Evolutionary conservation across 2,113 vertebrate genomes (phyloP).

Genomic region (Mustela nigripes): DNA sequence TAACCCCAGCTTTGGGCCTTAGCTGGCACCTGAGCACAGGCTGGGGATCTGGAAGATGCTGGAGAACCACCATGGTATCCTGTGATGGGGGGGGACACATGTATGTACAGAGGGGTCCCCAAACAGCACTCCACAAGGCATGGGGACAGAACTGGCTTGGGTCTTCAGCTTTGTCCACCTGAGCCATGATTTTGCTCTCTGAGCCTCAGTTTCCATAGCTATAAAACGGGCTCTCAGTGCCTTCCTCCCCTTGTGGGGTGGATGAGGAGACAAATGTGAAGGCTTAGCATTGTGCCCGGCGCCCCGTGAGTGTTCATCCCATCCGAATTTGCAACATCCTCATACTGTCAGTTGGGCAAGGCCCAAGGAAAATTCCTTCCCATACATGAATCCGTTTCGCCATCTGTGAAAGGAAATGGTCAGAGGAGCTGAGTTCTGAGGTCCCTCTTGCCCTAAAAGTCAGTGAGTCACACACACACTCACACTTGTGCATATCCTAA

Average conservation of each 20-base stretch:
- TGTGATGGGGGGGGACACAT: no score
- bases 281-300: no score
- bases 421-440: not conserved
- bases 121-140: not conserved
- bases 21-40: not conserved
- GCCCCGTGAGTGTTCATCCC: accelerated
- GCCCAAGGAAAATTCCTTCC: not conserved
- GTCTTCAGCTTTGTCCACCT: not conserved
- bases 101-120: not conserved
- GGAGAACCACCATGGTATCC: not conserved
- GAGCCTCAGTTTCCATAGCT: not conserved
- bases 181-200: not conserved
- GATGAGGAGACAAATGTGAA: not conserved
- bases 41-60: not conserved
- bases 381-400: not conserved
- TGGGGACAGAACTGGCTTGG: not conserved
- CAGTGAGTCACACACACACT: not conserved
- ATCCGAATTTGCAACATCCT: not conserved
- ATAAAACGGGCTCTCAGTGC: not conserved
- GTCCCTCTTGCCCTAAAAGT: not conserved
- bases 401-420: not conserved
- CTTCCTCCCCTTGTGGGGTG: not conserved
- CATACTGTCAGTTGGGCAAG: not conserved
- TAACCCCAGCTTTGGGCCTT: not conserved
- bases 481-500: not conserved